Conservation (phyloP, 2,888 invertebrate species). For the Agonopterix heracliana region DNA sequence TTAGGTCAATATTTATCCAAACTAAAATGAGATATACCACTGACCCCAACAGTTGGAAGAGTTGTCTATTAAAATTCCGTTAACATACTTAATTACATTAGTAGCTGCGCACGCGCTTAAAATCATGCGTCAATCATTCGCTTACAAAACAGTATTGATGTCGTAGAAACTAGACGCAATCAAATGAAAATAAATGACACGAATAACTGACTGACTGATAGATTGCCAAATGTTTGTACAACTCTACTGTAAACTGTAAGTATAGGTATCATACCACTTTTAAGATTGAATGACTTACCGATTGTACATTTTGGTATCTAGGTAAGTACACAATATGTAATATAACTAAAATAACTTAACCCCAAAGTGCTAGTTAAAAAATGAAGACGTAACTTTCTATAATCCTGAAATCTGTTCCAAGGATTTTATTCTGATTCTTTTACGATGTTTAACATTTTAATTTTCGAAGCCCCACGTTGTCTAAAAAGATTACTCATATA, state of each 20-base stretch:
- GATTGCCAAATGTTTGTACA: slow-evolving; percentile 3
- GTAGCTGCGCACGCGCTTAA: slow-evolving; percentile 28
- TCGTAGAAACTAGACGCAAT: slow-evolving; percentile 7
- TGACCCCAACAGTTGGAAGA: slow-evolving; percentile 22
- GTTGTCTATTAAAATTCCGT: slow-evolving; percentile 57
- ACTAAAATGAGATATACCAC: slow-evolving; percentile 15
- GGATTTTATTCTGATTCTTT: too few relatives aligned
- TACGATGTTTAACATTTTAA: too few relatives aligned
- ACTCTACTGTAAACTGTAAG: background rate
- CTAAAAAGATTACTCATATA: too few relatives aligned
- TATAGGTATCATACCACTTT: background rate
- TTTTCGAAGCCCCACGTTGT: too few relatives aligned
- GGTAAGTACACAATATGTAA: too few relatives aligned
- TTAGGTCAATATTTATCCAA: too few relatives aligned
- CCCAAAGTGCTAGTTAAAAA: too few relatives aligned
- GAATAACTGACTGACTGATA: slow-evolving; percentile 8
- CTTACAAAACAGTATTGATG: slow-evolving; percentile 7
- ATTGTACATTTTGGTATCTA: too few relatives aligned
- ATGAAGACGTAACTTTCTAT: too few relatives aligned
- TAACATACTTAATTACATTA: slow-evolving; percentile 49
- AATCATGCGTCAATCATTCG: slow-evolving; percentile 49
- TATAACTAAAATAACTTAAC: too few relatives aligned
- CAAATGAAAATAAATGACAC: slow-evolving; percentile 19
- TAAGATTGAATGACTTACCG: too few relatives aligned
- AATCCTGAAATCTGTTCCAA: too few relatives aligned